phyloP scores from a whole-genome alignment of 2,888 invertebrate species.

The Bellardia bayeri region DNA sequence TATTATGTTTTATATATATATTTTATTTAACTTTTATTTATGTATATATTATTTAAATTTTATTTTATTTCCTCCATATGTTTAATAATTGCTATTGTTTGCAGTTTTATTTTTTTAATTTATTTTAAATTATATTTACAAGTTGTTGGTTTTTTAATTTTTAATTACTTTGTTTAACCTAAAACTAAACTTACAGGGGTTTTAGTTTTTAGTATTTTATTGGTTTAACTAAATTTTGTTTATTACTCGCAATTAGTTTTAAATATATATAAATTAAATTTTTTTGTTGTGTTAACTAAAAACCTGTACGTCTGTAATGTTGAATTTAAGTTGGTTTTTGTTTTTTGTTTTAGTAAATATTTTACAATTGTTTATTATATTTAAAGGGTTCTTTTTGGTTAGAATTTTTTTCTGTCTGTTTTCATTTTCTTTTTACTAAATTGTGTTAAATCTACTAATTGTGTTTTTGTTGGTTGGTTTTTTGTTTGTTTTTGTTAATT shows the following conservation, averaged over 20 bases:
- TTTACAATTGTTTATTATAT: conserved; percentile 64
- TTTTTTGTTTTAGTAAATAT: conserved; percentile 55
- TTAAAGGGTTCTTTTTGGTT: conserved; percentile 49
- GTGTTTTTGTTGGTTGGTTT: conserved; percentile 64
- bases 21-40: conserved; percentile 41
- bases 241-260: conserved; percentile 1
- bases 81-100: conserved; percentile 81
- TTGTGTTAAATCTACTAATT: conserved; percentile 75
- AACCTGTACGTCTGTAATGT: conserved; percentile 60
- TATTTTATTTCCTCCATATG: conserved; percentile 76
- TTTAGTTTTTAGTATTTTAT: conserved; percentile 39
- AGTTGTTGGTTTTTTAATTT: conserved; percentile 46
- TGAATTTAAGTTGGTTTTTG: conserved; percentile 24
- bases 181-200: conserved; percentile 61
- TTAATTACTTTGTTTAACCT: conserved; percentile 43
- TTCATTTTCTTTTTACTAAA: conserved; percentile 56
- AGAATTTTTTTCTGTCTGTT: neutral
- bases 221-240: conserved; percentile 62
- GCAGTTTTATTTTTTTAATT: conserved; percentile 53
- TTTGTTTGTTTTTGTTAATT: conserved; percentile 11
- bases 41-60: conserved; percentile 52
- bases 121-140: conserved; percentile 67
- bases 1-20: conserved; percentile 31
- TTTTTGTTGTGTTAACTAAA: conserved; percentile 71
- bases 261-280: conserved; percentile 20